Percentiles rank a stretch among this genome's conserved stretches.
Evolutionary conservation across 2,113 vertebrate species (phyloP).

Genomic region (Chaetodon trifascialis): DNA sequence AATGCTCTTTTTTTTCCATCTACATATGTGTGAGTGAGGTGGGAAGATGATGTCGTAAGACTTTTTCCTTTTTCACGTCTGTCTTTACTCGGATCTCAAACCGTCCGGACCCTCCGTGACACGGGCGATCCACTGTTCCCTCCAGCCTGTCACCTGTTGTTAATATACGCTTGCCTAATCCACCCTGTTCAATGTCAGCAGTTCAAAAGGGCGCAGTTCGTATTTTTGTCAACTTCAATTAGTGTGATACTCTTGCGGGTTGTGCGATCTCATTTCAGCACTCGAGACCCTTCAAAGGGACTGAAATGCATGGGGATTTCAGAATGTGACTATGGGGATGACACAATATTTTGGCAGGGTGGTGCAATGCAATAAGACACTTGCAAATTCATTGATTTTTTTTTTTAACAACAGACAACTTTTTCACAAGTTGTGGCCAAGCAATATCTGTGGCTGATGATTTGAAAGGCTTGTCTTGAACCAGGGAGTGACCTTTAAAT

Average conservation of each 20-base stretch:
- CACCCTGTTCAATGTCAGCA: slow-evolving; percentile 91
- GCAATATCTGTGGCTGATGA: background rate
- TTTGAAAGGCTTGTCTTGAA: slow-evolving; percentile 21
- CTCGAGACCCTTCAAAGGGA: slow-evolving; percentile 78
- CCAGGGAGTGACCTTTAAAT: slow-evolving; percentile 11
- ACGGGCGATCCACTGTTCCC: slow-evolving; percentile 53
- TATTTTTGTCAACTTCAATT: slow-evolving; percentile 95
- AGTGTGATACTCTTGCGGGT: slow-evolving; percentile 88
- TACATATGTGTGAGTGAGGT: background rate
- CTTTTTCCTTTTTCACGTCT: slow-evolving; percentile 1
- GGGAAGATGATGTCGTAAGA: slow-evolving; percentile 23
- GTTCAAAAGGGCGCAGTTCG: slow-evolving; percentile 92
- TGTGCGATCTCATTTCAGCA: slow-evolving; percentile 90
- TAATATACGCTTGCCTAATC: slow-evolving; percentile 91
- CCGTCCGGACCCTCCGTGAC: slow-evolving; percentile 53
- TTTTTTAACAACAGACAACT: slow-evolving; percentile 11
- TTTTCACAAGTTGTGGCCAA: slow-evolving; percentile 23
- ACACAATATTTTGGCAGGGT: slow-evolving; percentile 54
- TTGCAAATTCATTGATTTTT: slow-evolving; percentile 18
- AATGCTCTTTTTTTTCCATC: background rate
- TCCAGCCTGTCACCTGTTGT: slow-evolving; percentile 90
- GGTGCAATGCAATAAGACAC: slow-evolving; percentile 14
- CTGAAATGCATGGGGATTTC: slow-evolving; percentile 84
- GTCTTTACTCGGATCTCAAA: slow-evolving; percentile 20
- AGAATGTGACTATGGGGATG: slow-evolving; percentile 63